Evolutionary conservation across 2,888 invertebrate species (phyloP), one percentile per base, ranked within the genome.

Genomic region (Dryomyza anilis): DNA sequence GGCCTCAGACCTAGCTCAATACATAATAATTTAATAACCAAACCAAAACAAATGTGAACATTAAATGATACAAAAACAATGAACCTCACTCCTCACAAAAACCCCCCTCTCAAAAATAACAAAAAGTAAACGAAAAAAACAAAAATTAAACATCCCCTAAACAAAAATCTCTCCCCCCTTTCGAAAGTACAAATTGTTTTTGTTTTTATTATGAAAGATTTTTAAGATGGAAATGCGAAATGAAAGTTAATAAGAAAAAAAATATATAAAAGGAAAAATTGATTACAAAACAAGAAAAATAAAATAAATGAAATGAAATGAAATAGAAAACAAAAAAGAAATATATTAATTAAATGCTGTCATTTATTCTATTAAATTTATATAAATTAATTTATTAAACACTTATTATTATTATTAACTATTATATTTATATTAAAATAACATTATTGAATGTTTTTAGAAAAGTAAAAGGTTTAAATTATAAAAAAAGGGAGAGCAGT

Each of bases 121-220:
- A 30, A 53, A 70, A 68, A 64, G 46, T 62, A 66, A 65, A 69
- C 67, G 52, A 68, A 64, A 53, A 66, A 39, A 46, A 67, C 63
- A 29, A 64, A 64, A 66, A 46, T 61, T 46, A 67, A 53, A 55
- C 50, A 67, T 70, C 72, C 74, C 64, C 73, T 75, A 74, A 76
- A 72, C 70, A 70, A 74, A 75, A 72, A 66, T 61, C 50, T 55
- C 80, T 79, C 80, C 80, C 81, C 81, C 79, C 78, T 82, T 82
- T 82, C 82, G 82, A 82, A 79, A 82, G 82, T 82, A 82, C 82
- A 82, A 82, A 82, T 82, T 82, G 82, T 82, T 80, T 74, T 80
- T 78, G 80, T 80, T 82, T 81, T 80, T 75, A 79, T 79, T 80
- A 74, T 76, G 74, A 77, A 73, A 73, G 70, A 76, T 74, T 76